These are phyloP conservation scores for Megalops atlanticus DNA, from an alignment of 2,113 vertebrate genomes.

Conservation along the genomic window DNA sequence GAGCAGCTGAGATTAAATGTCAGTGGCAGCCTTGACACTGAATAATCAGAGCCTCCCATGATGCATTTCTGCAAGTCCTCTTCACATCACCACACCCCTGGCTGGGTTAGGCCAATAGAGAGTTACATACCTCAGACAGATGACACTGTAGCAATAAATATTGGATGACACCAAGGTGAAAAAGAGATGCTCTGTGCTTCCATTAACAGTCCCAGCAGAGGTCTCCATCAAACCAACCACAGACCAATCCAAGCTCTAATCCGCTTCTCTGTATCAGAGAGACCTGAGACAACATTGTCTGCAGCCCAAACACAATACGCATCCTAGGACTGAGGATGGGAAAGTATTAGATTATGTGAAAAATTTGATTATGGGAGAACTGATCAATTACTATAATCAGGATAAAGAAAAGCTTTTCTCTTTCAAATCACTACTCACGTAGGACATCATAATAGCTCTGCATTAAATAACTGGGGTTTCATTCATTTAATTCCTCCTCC, in stretches of 20 bases:
- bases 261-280: no score
- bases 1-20: not conserved
- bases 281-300: not conserved
- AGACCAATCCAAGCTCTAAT: not conserved
- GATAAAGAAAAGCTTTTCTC: not conserved
- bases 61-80: not conserved
- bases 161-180: not conserved
- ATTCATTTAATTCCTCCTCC: not conserved
- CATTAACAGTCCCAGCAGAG: slow-evolving; percentile 15
- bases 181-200: slow-evolving; percentile 3
- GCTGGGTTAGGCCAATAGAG: not conserved
- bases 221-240: not conserved
- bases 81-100: not conserved
- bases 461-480: not conserved
- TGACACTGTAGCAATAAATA: not conserved
- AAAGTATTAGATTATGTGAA: not conserved
- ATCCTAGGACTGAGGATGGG: not conserved
- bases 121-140: slow-evolving; percentile 7
- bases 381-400: not conserved
- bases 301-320: no score
- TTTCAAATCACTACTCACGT: not conserved
- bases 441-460: not conserved
- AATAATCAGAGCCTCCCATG: not conserved
- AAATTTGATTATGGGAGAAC: not conserved
- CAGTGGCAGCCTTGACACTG: not conserved